Evolutionary conservation across 2,113 vertebrate species (phyloP), one percentile per base, ranked within the genome.

Genomic region (Arizona elegans): DNA sequence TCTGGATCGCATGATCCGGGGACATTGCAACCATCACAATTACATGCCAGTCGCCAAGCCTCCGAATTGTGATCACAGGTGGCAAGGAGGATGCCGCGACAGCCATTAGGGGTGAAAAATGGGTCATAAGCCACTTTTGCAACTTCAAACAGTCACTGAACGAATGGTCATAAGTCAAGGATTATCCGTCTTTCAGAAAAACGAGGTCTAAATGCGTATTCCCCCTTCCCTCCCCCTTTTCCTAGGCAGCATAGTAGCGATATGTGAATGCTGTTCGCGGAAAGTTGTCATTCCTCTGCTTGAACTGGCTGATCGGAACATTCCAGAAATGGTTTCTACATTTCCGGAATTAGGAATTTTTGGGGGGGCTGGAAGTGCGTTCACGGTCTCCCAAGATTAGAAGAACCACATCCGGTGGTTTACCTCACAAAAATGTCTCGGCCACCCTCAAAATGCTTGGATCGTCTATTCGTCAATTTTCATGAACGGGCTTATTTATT

Each of bases 151-250:
- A 4, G 62, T n/a, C 62, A 13, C 11, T 13, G 8, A 65, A 13
- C 1, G 29, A 65, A n/a, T 13, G 11, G 26, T 65, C 11, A 3
- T n/a, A 29, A n/a, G 11, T 13, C 4, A 4, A 65, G 58, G 58
- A 62, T 26, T 21, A 26, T 10, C 58, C 3, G 58, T 90, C 24
- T 4, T 94, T 95, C 21, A n/a, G 65, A 15, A 70, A 33, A 70
- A 81, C 3, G 17, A 81, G 21, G 17, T 19, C 75, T 81, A 43
- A 81, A 81, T 38, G 17, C 17, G 3, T 81, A 38, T 33, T 65
- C 3, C 3, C 47, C 47, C 47, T 6, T 0, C 1, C 24, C 10
- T 1, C 0, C 1, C n/a, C 12, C 5, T 13, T 1, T 33, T 3
- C 17, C n/a, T 8, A 38, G 33, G 17, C 70, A 19, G 15, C 19